Evolutionary conservation across 2,113 vertebrate genomes (phyloP), one percentile per base, ranked within the genome.

Genomic region (Xenopus borealis): DNA sequence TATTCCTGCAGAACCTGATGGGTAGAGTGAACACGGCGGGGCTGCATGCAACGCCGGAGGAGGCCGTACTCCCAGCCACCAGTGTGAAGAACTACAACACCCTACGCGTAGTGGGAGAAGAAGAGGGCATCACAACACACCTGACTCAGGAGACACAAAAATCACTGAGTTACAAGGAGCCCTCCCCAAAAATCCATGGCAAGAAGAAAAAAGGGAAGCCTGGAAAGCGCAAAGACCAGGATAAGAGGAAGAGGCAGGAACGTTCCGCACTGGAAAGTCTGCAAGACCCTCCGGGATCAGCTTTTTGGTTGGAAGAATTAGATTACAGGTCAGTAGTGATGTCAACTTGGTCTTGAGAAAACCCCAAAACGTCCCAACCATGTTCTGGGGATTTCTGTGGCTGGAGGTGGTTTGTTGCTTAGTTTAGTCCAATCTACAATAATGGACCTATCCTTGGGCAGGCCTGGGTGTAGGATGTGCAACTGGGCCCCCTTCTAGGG

Each of bases 141-240:
- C 82, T 97, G 58, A 95, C 95, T 62, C 96, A 98, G 88, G 96
- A 99, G 83, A 98, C 95, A 85, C 92, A 96, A 88, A 98, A 97
- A 87, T 92, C 93, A 0, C 93, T 94, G 80, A 88, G 86, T 0
- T 94, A 91, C 88, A 96, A 96, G 65, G 94, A 96, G 33, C 90
- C 94, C 55, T 88, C 88, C 0, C 83, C 89, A 65, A 95, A 92
- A 79, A 83, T 57, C 0, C 84, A 89, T 0, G 89, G 92, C 10
- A 97, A 92, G 88, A 98, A 95, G 82, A 98, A 97, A 92, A 96
- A 97, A 84, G 90, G 93, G 0, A 91, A 94, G 23, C 84, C 89
- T 0, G 95, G 95, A 6, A 96, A 94, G 80, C 92, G 94, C 77
- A 91, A 95, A 82, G 96, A 98, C 0, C 95, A 95, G 1, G 97